Percentiles rank a stretch among this genome's conserved stretches.
Conservation (phyloP, 1,140 invertebrate species). For the Calosoma granatense region DNA sequence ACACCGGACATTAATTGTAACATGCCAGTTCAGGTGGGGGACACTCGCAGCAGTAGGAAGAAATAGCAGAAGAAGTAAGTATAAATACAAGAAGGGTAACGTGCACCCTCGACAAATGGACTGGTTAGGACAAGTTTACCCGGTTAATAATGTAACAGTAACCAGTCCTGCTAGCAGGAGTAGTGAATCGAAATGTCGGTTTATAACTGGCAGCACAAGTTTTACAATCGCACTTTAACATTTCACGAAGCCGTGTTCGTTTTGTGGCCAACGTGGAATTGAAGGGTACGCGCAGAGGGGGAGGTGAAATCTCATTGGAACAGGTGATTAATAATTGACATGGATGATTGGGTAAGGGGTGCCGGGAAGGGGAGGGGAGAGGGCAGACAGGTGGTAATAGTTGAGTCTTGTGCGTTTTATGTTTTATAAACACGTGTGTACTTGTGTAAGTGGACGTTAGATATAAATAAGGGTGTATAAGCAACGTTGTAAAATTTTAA, state of each 20-base stretch:
- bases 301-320: conserved; percentile 17
- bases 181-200: conserved; percentile 1
- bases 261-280: too few species aligned
- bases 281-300: too few species aligned
- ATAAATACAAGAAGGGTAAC: not conserved
- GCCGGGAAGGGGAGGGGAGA: too few species aligned
- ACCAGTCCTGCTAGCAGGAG: not conserved
- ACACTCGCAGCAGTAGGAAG: not conserved
- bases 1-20: not conserved
- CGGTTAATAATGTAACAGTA: not conserved
- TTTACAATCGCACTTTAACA: conserved; percentile 19
- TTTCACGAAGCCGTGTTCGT: conserved; percentile 14
- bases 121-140: not conserved
- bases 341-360: too few species aligned
- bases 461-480: not conserved
- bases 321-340: conserved; percentile 16
- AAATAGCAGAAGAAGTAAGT: not conserved
- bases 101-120: not conserved
- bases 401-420: too few species aligned
- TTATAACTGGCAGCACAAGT: conserved; percentile 15
- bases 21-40: not conserved
- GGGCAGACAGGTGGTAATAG: too few species aligned
- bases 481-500: not conserved
- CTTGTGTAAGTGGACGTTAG: not conserved
- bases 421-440: too few species aligned